A percentile compares a stretch with the other conserved stretches of the same genome.
Evolutionary conservation across 2,888 invertebrate genomes (phyloP).

Genomic region (Busseola fusca): DNA sequence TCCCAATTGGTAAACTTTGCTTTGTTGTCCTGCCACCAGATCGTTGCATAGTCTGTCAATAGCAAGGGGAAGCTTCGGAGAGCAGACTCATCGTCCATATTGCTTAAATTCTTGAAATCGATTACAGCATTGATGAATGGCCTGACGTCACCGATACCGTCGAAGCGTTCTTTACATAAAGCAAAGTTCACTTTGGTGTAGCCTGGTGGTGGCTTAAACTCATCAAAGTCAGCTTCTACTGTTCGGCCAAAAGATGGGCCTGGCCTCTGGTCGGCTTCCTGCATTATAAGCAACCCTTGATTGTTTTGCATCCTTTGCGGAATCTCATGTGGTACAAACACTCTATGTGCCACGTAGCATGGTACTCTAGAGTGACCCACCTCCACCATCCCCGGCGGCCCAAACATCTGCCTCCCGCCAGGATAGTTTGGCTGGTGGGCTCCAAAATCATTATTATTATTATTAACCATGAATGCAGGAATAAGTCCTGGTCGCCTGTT

Average conservation of each 20-base stretch:
- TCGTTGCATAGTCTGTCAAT: slow-evolving; percentile 14
- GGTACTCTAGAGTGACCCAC: background rate
- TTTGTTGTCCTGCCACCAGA: slow-evolving; percentile 31
- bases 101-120: slow-evolving; percentile 18
- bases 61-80: slow-evolving; percentile 29
- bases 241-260: background rate
- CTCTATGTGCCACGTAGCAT: background rate
- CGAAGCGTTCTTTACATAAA: slow-evolving; percentile 21
- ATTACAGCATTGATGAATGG: slow-evolving; percentile 27
- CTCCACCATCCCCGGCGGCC: background rate
- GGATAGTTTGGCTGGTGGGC: background rate
- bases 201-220: background rate
- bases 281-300: background rate
- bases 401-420: background rate
- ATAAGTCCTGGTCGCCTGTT: background rate
- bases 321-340: background rate
- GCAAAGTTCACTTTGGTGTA: slow-evolving; percentile 6
- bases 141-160: slow-evolving; percentile 24
- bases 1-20: slow-evolving; percentile 9
- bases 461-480: background rate
- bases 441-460: background rate
- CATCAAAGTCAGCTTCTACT: background rate
- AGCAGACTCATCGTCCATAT: slow-evolving; percentile 29
- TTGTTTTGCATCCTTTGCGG: background rate
- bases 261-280: background rate